Base-by-base conservation (phyloP, 2,888 invertebrate genomes). In the Macrosoma leucophasiata region DNA sequence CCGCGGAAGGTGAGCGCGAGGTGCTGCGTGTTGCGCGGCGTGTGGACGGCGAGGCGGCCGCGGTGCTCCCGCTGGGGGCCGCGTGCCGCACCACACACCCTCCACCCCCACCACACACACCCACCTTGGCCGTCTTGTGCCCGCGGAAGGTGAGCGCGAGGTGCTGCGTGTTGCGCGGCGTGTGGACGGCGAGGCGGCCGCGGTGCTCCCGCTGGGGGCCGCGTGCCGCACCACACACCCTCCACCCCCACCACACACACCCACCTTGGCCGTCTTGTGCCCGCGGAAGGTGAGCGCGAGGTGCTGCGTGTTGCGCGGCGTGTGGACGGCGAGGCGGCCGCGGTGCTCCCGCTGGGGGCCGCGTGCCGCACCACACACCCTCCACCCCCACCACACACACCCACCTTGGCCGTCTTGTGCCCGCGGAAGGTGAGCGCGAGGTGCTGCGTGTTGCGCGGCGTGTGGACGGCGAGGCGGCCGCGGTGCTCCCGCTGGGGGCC, bases 91-190 rank as follows among this genome's bases (percentile, higher is more conserved):
- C n/a, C n/a, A n/a, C n/a, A n/a, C n/a, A n/a, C n/a, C n/a, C n/a
- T n/a, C n/a, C n/a, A n/a, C n/a, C n/a, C n/a, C n/a, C n/a, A n/a
- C n/a, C n/a, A n/a, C n/a, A n/a, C n/a, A n/a, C n/a, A n/a, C n/a
- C n/a, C n/a, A 95, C 97, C 87, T 99, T 99, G 2, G 98, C 98
- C 2, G 96, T 97, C 82, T 98, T 98, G 71, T 99, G 98, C 13
- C 98, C 99, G 22, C 97, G 86, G 79, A 99, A 99, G 58, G 96
- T 93, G 34, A 99, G 87, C 51, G 95, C 90, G 0, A 99, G 95
- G 1, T 91, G 91, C 42, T 96, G 95, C 3, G 98, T 98, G 75
- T 99, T 99, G 14, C 95, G 86, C 1, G 99, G 99, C 82, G 97
- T 99, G 78, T 98, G 95, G 18, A 99, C 90, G 55, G 92, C 89